Evolutionary conservation across 2,888 invertebrate genomes (phyloP).

Genomic region (Phyto melanocephala): DNA sequence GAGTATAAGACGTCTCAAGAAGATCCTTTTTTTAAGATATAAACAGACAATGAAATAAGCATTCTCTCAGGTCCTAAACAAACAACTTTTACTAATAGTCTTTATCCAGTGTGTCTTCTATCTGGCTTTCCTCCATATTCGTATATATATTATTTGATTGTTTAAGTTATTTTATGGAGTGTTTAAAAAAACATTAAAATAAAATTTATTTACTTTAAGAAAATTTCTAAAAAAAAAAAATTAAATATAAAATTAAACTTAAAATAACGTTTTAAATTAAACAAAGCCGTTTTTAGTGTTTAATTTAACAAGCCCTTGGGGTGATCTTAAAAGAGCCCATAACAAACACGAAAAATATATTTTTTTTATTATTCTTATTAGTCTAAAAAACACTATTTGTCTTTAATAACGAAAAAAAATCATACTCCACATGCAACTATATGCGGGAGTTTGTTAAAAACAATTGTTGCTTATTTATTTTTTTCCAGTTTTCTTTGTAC

Average conservation of each 20-base stretch:
- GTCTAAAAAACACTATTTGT: background rate
- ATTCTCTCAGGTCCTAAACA: background rate
- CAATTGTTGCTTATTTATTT: constrained; percentile 51
- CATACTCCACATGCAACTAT: constrained; percentile 6
- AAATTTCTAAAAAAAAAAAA: background rate
- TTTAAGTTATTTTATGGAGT: constrained; percentile 72
- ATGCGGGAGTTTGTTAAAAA: constrained; percentile 34
- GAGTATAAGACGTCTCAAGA: background rate
- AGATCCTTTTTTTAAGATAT: constrained; percentile 59
- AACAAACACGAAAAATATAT: constrained; percentile 33
- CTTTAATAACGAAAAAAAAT: background rate
- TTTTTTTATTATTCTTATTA: background rate
- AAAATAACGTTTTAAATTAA: background rate
- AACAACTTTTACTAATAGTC: too few relatives aligned
- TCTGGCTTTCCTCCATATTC: constrained; percentile 5
- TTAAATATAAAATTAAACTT: background rate
- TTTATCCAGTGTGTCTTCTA: background rate
- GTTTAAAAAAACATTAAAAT: constrained; percentile 74
- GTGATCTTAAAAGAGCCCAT: constrained; percentile 25
- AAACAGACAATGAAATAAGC: constrained; percentile 49
- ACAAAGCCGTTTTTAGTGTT: background rate
- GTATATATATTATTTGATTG: constrained; percentile 66
- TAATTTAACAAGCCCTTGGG: background rate
- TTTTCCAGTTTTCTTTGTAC: background rate
- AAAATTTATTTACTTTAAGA: constrained; percentile 74